Conservation (phyloP, 2,888 invertebrate species). For the Ormyrus pomaceus region DNA sequence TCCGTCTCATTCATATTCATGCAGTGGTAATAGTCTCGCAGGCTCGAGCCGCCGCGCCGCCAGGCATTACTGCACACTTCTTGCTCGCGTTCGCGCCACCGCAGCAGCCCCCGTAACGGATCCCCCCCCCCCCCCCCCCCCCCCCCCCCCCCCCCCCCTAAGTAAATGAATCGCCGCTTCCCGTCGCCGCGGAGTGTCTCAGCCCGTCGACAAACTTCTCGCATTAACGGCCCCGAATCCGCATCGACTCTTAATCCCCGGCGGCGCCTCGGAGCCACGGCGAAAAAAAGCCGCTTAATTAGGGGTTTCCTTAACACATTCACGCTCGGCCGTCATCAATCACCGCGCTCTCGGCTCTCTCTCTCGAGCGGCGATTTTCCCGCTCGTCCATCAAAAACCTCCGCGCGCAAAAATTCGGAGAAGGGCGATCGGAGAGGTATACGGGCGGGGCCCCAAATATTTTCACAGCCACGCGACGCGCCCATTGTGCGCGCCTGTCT, state of each 20-base stretch:
- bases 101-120: slow-evolving; percentile 35
- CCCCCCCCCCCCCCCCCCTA: neutral
- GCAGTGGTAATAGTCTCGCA: slow-evolving; percentile 72
- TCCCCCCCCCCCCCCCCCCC: neutral
- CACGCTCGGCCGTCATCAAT: slow-evolving; percentile 37
- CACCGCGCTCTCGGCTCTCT: neutral
- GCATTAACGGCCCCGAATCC: slow-evolving; percentile 15
- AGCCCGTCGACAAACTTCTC: neutral
- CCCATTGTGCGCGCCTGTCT: slow-evolving; percentile 30
- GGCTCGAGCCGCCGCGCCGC: neutral
- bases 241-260: neutral
- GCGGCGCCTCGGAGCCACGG: neutral
- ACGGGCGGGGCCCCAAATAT: slow-evolving; percentile 66
- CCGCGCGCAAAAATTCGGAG: slow-evolving; percentile 55
- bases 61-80: slow-evolving; percentile 61
- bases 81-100: slow-evolving; percentile 68
- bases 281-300: slow-evolving; percentile 43
- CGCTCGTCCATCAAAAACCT: slow-evolving; percentile 24
- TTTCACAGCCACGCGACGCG: slow-evolving; percentile 69
- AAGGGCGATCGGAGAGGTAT: slow-evolving; percentile 7
- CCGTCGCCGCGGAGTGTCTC: too few relatives aligned
- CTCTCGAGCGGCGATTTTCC: slow-evolving; percentile 5
- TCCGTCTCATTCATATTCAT: slow-evolving; percentile 75
- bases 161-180: too few relatives aligned
- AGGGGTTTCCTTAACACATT: slow-evolving; percentile 30